Conservation (phyloP, 1,140 invertebrate genomes). For the Onthophagus taurus region DNA sequence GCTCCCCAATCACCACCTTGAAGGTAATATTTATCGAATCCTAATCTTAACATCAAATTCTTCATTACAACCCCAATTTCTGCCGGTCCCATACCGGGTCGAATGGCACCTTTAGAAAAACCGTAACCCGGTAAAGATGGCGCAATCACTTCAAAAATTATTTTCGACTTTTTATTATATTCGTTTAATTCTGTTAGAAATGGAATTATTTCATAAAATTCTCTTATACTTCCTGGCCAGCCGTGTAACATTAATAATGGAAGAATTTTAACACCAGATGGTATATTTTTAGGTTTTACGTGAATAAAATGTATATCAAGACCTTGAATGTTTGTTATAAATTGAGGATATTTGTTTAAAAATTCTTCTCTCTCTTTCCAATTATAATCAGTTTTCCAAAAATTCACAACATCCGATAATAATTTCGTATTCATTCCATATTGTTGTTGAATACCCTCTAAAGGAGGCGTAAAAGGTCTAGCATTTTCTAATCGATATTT, state of each 20-base stretch:
- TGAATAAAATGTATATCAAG: conserved; percentile 49
- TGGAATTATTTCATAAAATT: conserved; percentile 78
- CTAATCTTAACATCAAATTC: conserved; percentile 77
- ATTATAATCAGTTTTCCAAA: conserved; percentile 67
- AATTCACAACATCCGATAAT: conserved; percentile 59
- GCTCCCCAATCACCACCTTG: conserved; percentile 85
- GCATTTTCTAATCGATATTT: conserved; percentile 47
- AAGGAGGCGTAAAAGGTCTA: conserved; percentile 44
- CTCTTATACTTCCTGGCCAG: conserved; percentile 82
- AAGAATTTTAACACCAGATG: conserved; percentile 16
- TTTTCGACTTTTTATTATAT: conserved; percentile 35
- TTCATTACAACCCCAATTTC: conserved; percentile 67
- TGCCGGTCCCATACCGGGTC: conserved; percentile 50
- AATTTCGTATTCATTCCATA: conserved; percentile 70
- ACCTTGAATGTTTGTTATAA: conserved; percentile 57
- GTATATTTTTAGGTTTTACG: conserved; percentile 31
- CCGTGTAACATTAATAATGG: conserved; percentile 75
- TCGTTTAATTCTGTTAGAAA: conserved; percentile 38
- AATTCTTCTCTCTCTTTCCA: conserved; percentile 57
- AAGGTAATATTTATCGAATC: conserved; percentile 64
- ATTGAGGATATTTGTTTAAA: conserved; percentile 66
- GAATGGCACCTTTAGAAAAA: conserved; percentile 61
- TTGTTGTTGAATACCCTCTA: conserved; percentile 59
- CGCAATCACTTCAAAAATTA: conserved; percentile 1
- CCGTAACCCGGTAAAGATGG: conserved; percentile 46